Percentiles rank a stretch among this genome's conserved stretches.
These are phyloP conservation scores for Tonatia bakeri DNA, from an alignment of 2,113 vertebrate genomes.

Conservation along the genomic window DNA sequence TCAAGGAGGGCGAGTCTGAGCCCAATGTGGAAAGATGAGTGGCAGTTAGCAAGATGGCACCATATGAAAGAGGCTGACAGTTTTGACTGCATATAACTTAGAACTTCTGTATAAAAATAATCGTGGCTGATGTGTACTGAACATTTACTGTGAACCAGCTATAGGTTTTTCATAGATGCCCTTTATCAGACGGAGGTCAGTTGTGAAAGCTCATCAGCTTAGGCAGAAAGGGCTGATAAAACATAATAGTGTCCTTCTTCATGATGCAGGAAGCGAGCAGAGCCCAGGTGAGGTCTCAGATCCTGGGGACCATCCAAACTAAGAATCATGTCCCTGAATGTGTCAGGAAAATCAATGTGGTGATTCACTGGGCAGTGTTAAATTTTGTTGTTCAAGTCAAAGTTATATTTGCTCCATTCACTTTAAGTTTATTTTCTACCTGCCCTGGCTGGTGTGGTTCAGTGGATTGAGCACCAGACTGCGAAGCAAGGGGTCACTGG, in stretches of 20 bases:
- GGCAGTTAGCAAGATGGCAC: neutral
- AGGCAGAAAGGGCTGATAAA: neutral
- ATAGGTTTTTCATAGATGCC: neutral
- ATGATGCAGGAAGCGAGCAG: neutral
- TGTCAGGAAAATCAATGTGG: neutral
- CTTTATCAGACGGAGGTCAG: neutral
- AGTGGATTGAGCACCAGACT: too few relatives aligned
- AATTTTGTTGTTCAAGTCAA: neutral
- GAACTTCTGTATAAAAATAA: neutral
- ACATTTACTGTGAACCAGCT: neutral
- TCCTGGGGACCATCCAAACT: neutral
- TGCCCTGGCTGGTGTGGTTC: too few relatives aligned
- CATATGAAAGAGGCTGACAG: neutral
- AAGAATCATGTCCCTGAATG: neutral
- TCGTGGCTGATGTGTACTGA: neutral
- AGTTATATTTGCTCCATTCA: neutral
- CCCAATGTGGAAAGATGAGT: neutral
- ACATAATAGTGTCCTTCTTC: neutral
- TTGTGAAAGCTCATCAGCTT: neutral
- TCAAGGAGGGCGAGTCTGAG: neutral
- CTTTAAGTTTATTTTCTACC: neutral
- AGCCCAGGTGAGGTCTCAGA: neutral
- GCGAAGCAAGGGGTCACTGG: too few relatives aligned
- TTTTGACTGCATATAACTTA: neutral
- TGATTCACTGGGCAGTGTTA: neutral